Base-by-base conservation (phyloP, 92 coral and sea anemone species). In the Umimayanthus chanpuru region DNA sequence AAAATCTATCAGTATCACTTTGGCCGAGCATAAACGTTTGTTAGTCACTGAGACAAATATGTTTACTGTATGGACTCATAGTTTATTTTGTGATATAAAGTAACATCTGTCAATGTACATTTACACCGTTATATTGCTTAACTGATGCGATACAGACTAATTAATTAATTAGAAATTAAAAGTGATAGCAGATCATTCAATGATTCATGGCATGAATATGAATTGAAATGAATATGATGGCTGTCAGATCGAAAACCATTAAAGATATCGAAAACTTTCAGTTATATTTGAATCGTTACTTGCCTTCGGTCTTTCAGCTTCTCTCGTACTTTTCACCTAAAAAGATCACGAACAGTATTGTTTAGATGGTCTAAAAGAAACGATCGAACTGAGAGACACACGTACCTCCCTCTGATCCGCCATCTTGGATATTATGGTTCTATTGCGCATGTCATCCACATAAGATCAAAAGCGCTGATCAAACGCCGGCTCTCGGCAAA, bases 391-490 rank as follows among this genome's bases (percentile, higher is more conserved):
- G 21, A 38, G 43, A 3, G 73, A 18, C 9, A 21, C 14, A 80
- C 84, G 25, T 64, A 81, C 85, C 75, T 81, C 85, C 28, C 85
- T 39, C 74, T 41, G 47, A 64, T 81, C 85, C 85, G 85, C 85
- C 85, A 81, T 81, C 75, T 81, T 81, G 49, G 39, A 65, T 81
- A 28, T 28, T 80, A 26, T 74, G 79, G 26, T 74, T 1, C 47
- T 74, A 18, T 7, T 36, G 49, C 50, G 79, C 79, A 38, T 38
- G 79, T 12, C 58, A 53, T 12, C 16, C 79, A 38, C n/a, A 61
- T 1, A 1, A 18, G 25, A 53, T 53, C 9, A 20, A 20, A 61
- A 26, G 26, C 68, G 26, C 68, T 61, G 68, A 23, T 3, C 68
- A 61, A 61, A 61, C 26, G 68, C 26, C 26, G 68, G 68, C 68